A percentile compares a stretch with the other conserved stretches of the same genome.
These are phyloP conservation scores for Platysteira castanea DNA, from an alignment of 2,113 vertebrate species.

Conservation along the genomic window DNA sequence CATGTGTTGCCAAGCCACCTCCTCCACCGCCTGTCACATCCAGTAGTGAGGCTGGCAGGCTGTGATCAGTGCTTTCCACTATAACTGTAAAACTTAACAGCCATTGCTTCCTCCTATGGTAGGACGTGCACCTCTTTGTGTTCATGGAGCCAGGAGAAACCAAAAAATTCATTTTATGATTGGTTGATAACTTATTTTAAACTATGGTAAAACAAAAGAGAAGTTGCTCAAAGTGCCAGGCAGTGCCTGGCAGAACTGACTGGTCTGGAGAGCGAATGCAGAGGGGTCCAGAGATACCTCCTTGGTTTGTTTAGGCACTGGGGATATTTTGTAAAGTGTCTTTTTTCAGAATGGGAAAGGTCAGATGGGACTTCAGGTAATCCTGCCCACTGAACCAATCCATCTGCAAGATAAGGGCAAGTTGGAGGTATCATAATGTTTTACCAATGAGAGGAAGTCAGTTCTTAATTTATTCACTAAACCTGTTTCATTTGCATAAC, in stretches of 20 bases:
- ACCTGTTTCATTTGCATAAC: slow-evolving; percentile 2
- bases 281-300: background rate
- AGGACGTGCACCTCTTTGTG: slow-evolving; percentile 89
- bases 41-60: slow-evolving; percentile 81
- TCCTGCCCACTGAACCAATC: background rate
- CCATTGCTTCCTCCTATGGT: slow-evolving; percentile 98
- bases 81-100: slow-evolving; percentile 81
- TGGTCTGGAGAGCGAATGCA: background rate
- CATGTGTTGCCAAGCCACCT: slow-evolving; percentile 98
- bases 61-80: slow-evolving; percentile 60
- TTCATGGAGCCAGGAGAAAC: slow-evolving; percentile 83
- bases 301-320: slow-evolving; percentile 24
- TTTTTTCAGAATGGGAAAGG: background rate
- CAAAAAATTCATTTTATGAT: slow-evolving; percentile 72
- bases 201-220: slow-evolving; percentile 10
- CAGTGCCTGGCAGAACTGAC: slow-evolving; percentile 1
- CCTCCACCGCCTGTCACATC: slow-evolving; percentile 96
- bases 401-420: background rate
- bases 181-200: slow-evolving; percentile 46
- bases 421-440: background rate
- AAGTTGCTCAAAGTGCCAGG: slow-evolving; percentile 11
- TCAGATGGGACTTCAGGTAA: background rate
- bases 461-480: slow-evolving; percentile 3
- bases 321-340: slow-evolving; percentile 35
- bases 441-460: background rate